A percentile compares a stretch with the other conserved stretches of the same genome.
phyloP scores from a whole-genome alignment of 2,888 invertebrate species.

The Stenodema calcarata region DNA sequence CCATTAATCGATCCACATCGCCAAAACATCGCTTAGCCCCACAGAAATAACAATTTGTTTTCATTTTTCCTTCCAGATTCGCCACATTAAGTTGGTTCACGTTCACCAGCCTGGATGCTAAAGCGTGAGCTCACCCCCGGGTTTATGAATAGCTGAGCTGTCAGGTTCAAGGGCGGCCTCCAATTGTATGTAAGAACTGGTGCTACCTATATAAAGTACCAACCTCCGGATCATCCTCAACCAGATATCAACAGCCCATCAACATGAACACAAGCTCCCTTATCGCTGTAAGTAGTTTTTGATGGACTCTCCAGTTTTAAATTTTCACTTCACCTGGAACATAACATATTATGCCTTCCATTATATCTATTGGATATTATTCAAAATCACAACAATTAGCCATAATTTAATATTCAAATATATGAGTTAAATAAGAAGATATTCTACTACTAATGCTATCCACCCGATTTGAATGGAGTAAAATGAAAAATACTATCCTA shows the following conservation, averaged over 20 bases:
- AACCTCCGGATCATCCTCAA: neutral
- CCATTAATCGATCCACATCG: neutral
- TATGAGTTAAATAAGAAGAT: too few species aligned
- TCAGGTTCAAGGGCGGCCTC: slow-evolving; percentile 20
- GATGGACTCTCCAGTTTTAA: too few species aligned
- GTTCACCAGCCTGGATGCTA: neutral
- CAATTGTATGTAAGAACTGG: neutral
- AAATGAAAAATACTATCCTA: too few species aligned
- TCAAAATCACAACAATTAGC: too few species aligned
- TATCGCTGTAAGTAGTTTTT: neutral
- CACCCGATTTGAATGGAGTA: too few species aligned
- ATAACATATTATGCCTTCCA: too few species aligned
- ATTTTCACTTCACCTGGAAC: too few species aligned
- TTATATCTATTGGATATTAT: too few species aligned
- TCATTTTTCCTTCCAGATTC: neutral
- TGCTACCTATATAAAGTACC: slow-evolving; percentile 18
- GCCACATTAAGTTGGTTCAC: neutral
- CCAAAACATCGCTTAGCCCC: neutral
- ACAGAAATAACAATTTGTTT: neutral
- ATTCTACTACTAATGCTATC: too few species aligned
- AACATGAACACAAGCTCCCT: slow-evolving; percentile 17
- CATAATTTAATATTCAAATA: too few species aligned
- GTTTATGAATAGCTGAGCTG: neutral
- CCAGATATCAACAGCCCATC: neutral
- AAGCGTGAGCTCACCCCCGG: slow-evolving; percentile 5